Evolutionary conservation across 2,888 invertebrate genomes (phyloP).

Genomic region (Volucella zonaria): DNA sequence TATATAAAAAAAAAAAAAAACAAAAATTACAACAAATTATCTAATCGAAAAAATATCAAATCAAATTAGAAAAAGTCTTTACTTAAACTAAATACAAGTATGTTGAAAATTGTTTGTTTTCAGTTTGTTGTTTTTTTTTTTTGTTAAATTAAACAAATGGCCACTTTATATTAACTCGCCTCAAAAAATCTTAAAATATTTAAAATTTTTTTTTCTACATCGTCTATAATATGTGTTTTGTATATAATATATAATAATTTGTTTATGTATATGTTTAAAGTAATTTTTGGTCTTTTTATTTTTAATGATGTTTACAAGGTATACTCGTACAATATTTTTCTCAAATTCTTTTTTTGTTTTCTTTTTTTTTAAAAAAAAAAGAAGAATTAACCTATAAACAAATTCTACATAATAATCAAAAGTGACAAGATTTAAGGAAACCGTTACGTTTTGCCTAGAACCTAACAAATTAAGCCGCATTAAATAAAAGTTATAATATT

Average conservation of each 20-base stretch:
- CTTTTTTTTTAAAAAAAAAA: conserved; percentile 37
- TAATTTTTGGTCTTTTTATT: conserved; percentile 69
- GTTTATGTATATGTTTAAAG: conserved; percentile 57
- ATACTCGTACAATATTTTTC: too few relatives aligned
- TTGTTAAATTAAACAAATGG: conserved; percentile 12
- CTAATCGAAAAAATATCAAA: background rate
- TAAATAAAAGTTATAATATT: background rate
- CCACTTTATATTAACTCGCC: conserved; percentile 25
- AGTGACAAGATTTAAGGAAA: conserved; percentile 53
- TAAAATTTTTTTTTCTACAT: conserved; percentile 59
- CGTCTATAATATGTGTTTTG: conserved; percentile 66
- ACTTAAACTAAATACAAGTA: conserved; percentile 13
- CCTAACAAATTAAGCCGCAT: conserved; percentile 55
- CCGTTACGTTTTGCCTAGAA: conserved; percentile 53
- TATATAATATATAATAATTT: conserved; percentile 65
- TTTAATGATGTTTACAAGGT: conserved; percentile 41
- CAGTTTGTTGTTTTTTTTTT: background rate
- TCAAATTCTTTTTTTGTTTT: conserved; percentile 12
- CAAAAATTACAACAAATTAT: background rate
- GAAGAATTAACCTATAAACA: background rate
- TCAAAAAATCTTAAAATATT: conserved; percentile 68
- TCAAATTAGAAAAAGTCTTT: conserved; percentile 25
- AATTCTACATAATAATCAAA: conserved; percentile 39
- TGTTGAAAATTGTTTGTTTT: background rate
- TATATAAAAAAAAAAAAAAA: too few relatives aligned